Base-by-base conservation (phyloP, 2,113 vertebrate species). In the Atherinomorus stipes region DNA sequence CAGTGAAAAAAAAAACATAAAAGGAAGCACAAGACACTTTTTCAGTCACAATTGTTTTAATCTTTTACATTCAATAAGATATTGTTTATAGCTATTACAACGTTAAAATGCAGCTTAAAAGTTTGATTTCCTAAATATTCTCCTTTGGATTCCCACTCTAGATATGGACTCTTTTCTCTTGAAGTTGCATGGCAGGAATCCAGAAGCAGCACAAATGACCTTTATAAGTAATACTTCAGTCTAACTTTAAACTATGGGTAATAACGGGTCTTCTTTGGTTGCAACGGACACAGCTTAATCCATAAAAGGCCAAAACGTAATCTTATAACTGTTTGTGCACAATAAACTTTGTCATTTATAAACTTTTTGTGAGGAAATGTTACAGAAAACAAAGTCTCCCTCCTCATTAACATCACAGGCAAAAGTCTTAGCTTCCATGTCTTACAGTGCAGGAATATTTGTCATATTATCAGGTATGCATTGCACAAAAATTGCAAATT, bases 191-290 rank as follows among this genome's bases (percentile, higher is more conserved):
- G 54, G 71, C 70, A 78, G 70, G 51, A 76, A 69, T 59, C 73
- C 65, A 83, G 57, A 71, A 31, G 49, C 76, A 19, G 65, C 61
- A 49, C 68, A 77, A 60, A 71, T 67, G 56, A 85, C 71, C 64
- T 84, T 70, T 73, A 40, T 22, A 75, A 76, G 47, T 56, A 25
- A 56, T 78, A 64, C 62, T 76, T 63, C 25, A 59, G 34, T 74
- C 49, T 44, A 64, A 83, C 49, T 57, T 74, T 22, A 64, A 69
- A 37, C 23, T 64, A 69, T 78, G 51, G 61, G 52, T 23, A 63
- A 38, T 64, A 60, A 71, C 56, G n/a, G 56, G 61, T 62, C 15
- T 4, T 18, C 62, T 61, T 40, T 49, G 11, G 42, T 38, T 34
- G 25, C 26, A 44, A 22, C 25, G 19, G 56, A 71, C 53, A 59